These are phyloP conservation scores for Lutraria rhynchaena DNA, from an alignment of 1,140 invertebrate genomes.

Conservation along the genomic window DNA sequence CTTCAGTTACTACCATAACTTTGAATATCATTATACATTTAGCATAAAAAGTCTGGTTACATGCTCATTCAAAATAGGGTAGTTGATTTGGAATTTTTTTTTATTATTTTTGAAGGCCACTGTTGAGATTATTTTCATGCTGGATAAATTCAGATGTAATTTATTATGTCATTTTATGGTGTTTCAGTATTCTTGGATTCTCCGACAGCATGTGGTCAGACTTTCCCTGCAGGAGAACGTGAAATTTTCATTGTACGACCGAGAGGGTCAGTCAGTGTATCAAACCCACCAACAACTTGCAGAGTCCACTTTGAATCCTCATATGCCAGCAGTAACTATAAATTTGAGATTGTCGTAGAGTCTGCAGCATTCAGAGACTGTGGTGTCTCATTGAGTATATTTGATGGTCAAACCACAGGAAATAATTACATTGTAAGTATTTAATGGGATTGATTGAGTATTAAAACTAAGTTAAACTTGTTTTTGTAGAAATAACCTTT, in stretches of 20 bases:
- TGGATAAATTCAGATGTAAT: not conserved
- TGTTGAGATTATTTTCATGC: no score
- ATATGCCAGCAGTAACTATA: slow-evolving; percentile 34
- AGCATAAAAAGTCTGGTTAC: no score
- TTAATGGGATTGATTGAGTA: no score
- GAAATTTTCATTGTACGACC: slow-evolving; percentile 31
- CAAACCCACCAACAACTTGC: slow-evolving; percentile 40
- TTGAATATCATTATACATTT: no score
- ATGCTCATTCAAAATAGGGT: no score
- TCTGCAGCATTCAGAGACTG: slow-evolving; percentile 28
- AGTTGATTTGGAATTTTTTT: no score
- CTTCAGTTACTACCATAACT: no score
- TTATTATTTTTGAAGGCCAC: no score
- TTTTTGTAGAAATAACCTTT: no score
- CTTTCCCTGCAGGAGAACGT: slow-evolving; percentile 21
- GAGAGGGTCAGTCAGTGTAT: slow-evolving; percentile 26
- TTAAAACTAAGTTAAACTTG: no score
- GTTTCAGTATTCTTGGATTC: slow-evolving; percentile 50
- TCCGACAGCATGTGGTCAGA: slow-evolving; percentile 28
- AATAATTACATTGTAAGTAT: slow-evolving; percentile 34
- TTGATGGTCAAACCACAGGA: slow-evolving; percentile 35
- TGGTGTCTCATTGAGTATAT: slow-evolving; percentile 25
- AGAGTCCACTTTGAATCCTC: slow-evolving; percentile 28
- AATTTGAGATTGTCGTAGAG: slow-evolving; percentile 56
- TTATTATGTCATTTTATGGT: not conserved